phyloP scores from a whole-genome alignment of 2,113 vertebrate species.

The Otolemur garnettii region DNA sequence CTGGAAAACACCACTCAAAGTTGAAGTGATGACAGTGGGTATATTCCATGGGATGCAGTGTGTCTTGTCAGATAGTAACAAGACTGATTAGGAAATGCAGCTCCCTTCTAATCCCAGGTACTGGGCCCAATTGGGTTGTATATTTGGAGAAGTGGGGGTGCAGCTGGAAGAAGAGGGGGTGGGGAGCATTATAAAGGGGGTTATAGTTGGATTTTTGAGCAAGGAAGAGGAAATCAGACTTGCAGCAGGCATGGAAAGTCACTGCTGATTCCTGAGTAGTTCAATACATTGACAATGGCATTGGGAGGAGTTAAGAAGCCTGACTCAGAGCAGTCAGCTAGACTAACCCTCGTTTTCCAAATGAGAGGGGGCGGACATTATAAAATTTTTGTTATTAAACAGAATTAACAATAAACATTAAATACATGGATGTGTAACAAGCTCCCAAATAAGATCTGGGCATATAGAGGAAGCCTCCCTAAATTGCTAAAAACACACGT shows the following conservation, averaged over 20 bases:
- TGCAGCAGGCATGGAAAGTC: not conserved
- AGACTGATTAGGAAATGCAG: not conserved
- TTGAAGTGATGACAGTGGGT: not conserved
- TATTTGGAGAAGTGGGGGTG: not conserved
- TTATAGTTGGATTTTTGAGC: not conserved
- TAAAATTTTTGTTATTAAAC: not conserved
- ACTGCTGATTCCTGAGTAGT: not conserved
- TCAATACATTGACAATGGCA: not conserved
- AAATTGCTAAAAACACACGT: not conserved
- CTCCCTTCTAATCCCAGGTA: not conserved
- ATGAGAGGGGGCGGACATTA: rapidly evolving
- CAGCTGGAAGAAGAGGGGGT: not conserved
- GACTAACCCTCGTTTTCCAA: not conserved
- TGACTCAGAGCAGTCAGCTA: not conserved
- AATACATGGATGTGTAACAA: not conserved
- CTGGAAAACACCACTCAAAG: not conserved
- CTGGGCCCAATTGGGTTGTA: not conserved
- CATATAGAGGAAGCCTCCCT: not conserved
- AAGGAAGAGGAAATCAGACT: not conserved
- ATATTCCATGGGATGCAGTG: rapidly evolving
- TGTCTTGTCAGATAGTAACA: not conserved
- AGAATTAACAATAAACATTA: not conserved
- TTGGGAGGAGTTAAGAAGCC: not conserved
- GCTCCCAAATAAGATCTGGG: not conserved
- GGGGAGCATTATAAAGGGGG: not conserved